A percentile compares a stretch with the other conserved stretches of the same genome.
phyloP scores from a whole-genome alignment of 2,113 vertebrate genomes.

The Corapipo altera region DNA sequence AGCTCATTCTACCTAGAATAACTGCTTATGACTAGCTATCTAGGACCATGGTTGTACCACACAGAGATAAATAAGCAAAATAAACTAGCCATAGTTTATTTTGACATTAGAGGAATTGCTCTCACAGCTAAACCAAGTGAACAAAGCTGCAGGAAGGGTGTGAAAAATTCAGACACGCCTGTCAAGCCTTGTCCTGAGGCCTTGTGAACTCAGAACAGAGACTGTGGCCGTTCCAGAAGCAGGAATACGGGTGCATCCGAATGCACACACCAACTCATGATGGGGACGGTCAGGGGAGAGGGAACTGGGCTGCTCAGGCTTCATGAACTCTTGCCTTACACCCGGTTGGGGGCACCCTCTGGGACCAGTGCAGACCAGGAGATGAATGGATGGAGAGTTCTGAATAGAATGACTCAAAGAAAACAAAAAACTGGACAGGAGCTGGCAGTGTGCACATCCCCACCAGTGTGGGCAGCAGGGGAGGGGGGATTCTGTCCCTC shows the following conservation, averaged over 20 bases:
- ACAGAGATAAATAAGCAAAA: background rate
- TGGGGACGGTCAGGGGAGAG: background rate
- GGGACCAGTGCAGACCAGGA: background rate
- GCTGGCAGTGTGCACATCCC: background rate
- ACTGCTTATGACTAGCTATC: background rate
- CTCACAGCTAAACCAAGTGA: background rate
- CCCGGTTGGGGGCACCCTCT: background rate
- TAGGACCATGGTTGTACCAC: background rate
- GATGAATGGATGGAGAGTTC: background rate
- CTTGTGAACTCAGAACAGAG: background rate
- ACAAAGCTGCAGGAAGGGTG: background rate
- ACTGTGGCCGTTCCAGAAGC: background rate
- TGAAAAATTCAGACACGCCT: background rate
- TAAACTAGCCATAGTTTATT: background rate
- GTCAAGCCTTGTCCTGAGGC: background rate
- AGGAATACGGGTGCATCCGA: background rate
- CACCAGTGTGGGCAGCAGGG: background rate
- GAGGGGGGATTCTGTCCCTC: background rate
- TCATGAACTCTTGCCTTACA: background rate
- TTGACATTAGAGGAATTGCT: background rate
- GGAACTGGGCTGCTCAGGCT: background rate
- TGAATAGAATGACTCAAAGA: background rate
- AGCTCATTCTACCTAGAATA: background rate
- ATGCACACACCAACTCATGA: background rate
- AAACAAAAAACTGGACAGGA: background rate